Base-by-base conservation (phyloP, 2,797 vertebrate genomes). In the Fringilla coelebs region DNA sequence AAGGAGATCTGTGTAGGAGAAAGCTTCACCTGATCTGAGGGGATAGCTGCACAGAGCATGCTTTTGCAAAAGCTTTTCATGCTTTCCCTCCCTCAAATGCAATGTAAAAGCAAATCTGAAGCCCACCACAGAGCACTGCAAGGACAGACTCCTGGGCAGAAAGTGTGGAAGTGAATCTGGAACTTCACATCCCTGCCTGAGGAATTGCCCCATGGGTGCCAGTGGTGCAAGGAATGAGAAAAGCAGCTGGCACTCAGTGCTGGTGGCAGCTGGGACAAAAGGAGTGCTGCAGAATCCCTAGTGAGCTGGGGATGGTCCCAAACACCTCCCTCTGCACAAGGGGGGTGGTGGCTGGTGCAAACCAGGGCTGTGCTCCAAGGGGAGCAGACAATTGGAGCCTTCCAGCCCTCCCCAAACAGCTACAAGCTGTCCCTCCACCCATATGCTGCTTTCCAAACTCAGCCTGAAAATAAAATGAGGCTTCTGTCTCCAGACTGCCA, bases 1-100 rank as follows among this genome's bases (percentile, higher is more conserved):
- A 61, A 76, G 79, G 26, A 79, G 41, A 5, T 7, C 2, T 34
- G 3, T 17, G 9, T 8, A 1, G 2, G 29, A 34, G 24, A 24
- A 41, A 32, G 46, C 49, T 62, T 32, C 34, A 28, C 3, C 2
- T 32, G 15, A n/a, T 54, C 46, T 1, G 1, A 55, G 54, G 41
- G 45, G 21, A 57, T 5, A 10, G 15, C 0, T 22, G 16, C 32
- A 52, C 41, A 61, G 24, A 79, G 9, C 15, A 14, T 0, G 1
- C 26, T 18, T 85, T 90, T 85, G 22, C 32, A 65, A 70, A 68
- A 68, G 3, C 11, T 63, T 6, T 22, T 58, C 21, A 19, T 66
- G 21, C 18, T 83, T 55, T 80, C 43, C 6, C 21, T 11, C 17
- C 28, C 29, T 90, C 17, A 71, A 55, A 88, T 0, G 0, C 14